Percentiles rank a stretch among this genome's conserved stretches.
phyloP scores from a whole-genome alignment of 2,797 vertebrate genomes.

The Spea hammondii region DNA sequence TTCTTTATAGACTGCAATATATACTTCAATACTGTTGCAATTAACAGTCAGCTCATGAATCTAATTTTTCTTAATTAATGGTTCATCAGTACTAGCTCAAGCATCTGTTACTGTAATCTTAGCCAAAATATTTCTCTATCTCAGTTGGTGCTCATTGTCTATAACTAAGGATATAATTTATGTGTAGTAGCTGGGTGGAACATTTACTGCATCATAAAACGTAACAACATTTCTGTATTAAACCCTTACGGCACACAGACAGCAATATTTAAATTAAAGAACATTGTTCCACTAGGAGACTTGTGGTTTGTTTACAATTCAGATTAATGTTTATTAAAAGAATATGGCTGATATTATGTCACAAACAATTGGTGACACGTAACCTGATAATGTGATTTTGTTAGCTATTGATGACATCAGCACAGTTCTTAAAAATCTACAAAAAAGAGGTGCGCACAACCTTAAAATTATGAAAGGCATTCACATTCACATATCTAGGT shows the following conservation, averaged over 20 bases:
- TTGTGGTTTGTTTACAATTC: too few relatives aligned
- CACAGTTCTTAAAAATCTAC: too few relatives aligned
- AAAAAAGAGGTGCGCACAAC: too few relatives aligned
- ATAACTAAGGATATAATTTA: constrained; percentile 11
- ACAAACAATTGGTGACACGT: too few relatives aligned
- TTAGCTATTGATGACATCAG: too few relatives aligned
- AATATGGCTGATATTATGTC: too few relatives aligned
- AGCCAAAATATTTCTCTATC: not conserved
- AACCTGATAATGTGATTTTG: too few relatives aligned
- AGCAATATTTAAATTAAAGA: too few relatives aligned
- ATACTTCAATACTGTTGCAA: constrained; percentile 16
- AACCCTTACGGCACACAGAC: not conserved
- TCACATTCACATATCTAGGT: too few relatives aligned
- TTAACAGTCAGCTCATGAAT: constrained; percentile 34
- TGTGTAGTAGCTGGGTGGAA: constrained; percentile 5
- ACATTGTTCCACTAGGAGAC: too few relatives aligned
- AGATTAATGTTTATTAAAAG: too few relatives aligned
- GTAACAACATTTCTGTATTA: not conserved
- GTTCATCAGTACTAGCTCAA: constrained; percentile 30
- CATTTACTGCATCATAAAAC: constrained; percentile 15
- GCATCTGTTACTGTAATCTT: constrained; percentile 32
- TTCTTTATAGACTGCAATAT: not conserved
- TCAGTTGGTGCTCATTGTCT: constrained; percentile 19
- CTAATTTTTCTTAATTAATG: constrained; percentile 38
- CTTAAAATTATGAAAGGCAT: too few relatives aligned